A percentile compares a stretch with the other conserved stretches of the same genome.
These are phyloP conservation scores for Coturnix japonica DNA, from an alignment of 2,113 vertebrate genomes.

Conservation along the genomic window DNA sequence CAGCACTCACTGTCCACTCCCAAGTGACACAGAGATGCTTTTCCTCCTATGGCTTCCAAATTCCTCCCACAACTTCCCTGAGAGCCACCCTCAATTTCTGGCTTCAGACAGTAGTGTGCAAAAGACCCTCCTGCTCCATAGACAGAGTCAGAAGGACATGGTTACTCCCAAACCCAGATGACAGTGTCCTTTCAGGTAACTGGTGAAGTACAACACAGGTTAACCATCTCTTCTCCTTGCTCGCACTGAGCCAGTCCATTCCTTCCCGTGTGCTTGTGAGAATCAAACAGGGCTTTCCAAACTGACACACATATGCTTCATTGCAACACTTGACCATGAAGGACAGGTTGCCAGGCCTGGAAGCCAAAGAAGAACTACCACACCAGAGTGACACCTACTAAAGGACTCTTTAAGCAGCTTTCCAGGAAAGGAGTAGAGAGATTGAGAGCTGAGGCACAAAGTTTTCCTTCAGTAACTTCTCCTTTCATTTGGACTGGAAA, in stretches of 20 bases:
- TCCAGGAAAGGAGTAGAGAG: not conserved
- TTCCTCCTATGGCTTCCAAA: slow-evolving; percentile 24
- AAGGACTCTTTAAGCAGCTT: not conserved
- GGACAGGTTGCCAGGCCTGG: not conserved
- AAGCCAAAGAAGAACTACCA: not conserved
- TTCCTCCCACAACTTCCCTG: slow-evolving; percentile 57
- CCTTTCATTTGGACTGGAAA: slow-evolving; percentile 9
- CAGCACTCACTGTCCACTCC: slow-evolving; percentile 2
- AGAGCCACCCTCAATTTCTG: slow-evolving; percentile 24
- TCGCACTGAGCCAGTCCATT: not conserved
- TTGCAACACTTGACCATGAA: not conserved
- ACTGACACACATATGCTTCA: not conserved
- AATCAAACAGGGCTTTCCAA: not conserved
- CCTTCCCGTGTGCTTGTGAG: not conserved
- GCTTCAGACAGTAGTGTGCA: slow-evolving; percentile 24
- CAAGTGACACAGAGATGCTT: slow-evolving; percentile 19
- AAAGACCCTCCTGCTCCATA: slow-evolving; percentile 3
- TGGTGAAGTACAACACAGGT: not conserved
- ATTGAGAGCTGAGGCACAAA: not conserved
- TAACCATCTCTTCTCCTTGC: not conserved
- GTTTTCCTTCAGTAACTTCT: slow-evolving; percentile 15
- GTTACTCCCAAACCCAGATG: slow-evolving; percentile 22
- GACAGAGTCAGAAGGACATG: not conserved
- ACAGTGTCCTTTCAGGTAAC: not conserved
- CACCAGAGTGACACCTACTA: not conserved